Conservation (phyloP, 2,888 invertebrate species). For the Andricus quercusramuli region DNA sequence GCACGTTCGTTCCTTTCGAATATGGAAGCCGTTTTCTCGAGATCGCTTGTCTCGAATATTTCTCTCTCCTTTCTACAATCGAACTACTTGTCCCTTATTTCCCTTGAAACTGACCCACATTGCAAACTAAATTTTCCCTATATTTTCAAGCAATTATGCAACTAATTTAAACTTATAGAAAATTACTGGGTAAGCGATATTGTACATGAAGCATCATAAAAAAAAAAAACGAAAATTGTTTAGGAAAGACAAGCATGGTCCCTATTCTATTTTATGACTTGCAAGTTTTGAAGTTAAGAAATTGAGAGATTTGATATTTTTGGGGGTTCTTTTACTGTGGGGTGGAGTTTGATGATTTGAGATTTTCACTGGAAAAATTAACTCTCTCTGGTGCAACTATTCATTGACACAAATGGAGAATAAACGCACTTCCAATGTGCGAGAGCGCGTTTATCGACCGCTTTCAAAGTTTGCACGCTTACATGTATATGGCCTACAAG, state of each 20-base stretch:
- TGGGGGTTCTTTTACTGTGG: neutral
- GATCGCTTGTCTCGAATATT: neutral
- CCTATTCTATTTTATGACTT: too few species aligned
- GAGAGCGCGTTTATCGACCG: slow-evolving; percentile 58
- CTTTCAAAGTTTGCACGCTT: slow-evolving; percentile 52
- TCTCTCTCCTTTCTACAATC: neutral
- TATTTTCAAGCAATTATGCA: too few species aligned
- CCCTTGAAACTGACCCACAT: neutral
- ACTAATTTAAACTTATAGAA: neutral
- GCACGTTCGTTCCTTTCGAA: slow-evolving; percentile 28
- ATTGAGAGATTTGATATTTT: neutral
- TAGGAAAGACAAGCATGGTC: neutral
- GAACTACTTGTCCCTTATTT: neutral
- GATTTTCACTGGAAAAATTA: neutral
- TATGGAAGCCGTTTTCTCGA: neutral
- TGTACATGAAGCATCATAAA: neutral
- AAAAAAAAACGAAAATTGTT: neutral
- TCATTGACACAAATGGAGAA: slow-evolving; percentile 49
- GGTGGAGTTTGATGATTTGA: neutral
- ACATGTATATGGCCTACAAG: too few species aligned
- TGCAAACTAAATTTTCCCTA: neutral
- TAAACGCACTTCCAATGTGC: slow-evolving; percentile 59
- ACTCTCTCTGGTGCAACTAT: slow-evolving; percentile 18
- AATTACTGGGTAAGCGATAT: neutral
- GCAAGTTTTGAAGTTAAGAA: too few species aligned